Evolutionary conservation across 2,113 vertebrate species (phyloP).

Genomic region (Mixornis gularis): DNA sequence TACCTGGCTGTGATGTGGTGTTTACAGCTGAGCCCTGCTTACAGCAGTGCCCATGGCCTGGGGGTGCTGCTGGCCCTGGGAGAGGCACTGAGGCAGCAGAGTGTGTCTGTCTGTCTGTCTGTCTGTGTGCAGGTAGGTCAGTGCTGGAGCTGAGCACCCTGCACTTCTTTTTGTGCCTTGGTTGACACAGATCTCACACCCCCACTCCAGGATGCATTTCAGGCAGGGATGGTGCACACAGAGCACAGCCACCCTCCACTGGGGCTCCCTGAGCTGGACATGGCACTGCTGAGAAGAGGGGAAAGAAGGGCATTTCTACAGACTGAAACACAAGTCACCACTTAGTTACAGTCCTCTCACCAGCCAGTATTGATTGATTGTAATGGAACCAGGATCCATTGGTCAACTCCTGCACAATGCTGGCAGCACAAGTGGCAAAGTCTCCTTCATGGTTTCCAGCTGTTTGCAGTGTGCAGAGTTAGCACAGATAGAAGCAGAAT

Average conservation of each 20-base stretch:
- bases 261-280: background rate
- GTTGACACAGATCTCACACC: background rate
- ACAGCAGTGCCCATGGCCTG: fast-evolving
- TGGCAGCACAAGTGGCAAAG: background rate
- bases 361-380: fast-evolving
- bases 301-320: background rate
- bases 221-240: fast-evolving
- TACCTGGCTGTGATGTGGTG: background rate
- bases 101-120: background rate
- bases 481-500: background rate
- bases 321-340: fast-evolving
- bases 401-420: background rate
- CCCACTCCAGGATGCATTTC: background rate
- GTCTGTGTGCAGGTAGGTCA: no score
- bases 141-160: background rate
- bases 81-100: background rate
- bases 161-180: background rate
- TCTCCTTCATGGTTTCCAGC: background rate
- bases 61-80: background rate
- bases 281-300: background rate
- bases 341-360: no score
- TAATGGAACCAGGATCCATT: background rate
- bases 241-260: background rate
- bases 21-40: background rate
- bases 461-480: background rate